Conservation (phyloP, 1,140 invertebrate genomes). For the Gonatopus flavifemur region DNA sequence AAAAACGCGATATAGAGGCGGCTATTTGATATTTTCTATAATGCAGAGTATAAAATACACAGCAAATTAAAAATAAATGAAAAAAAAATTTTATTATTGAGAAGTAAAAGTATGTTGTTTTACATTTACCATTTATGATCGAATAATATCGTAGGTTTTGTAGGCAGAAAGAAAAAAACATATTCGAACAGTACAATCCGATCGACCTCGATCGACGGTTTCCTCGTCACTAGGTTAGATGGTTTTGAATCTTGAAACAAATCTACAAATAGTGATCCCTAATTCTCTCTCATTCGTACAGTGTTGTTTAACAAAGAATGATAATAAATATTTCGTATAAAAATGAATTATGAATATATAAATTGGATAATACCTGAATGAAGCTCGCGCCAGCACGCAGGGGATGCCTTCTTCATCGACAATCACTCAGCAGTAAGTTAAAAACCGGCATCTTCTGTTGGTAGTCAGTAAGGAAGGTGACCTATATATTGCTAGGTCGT, state of each 20-base stretch:
- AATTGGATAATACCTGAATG: conserved; percentile 61
- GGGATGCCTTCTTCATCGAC: conserved; percentile 59
- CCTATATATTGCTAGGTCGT: conserved; percentile 56
- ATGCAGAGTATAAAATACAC: no score
- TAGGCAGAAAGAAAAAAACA: conserved; percentile 13
- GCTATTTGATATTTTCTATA: no score
- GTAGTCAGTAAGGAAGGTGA: conserved; percentile 59
- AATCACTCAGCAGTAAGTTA: conserved; percentile 59
- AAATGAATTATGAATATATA: conserved; percentile 59
- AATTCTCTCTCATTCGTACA: conserved; percentile 27
- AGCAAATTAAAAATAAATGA: no score
- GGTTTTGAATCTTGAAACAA: no score
- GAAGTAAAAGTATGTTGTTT: no score
- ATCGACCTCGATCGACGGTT: conserved; percentile 31
- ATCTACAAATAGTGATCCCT: conserved; percentile 35
- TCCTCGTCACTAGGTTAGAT: no score
- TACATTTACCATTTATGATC: no score
- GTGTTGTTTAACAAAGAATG: conserved; percentile 48
- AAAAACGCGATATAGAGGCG: no score
- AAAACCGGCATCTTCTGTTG: conserved; percentile 60
- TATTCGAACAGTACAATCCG: conserved; percentile 30
- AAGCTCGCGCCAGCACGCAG: conserved; percentile 56
- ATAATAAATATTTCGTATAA: conserved; percentile 51
- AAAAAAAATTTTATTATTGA: no score
- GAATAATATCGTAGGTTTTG: no score